Percentiles rank a stretch among this genome's conserved stretches.
Evolutionary conservation across 2,113 vertebrate species (phyloP).

Genomic region (Caranx ignobilis): DNA sequence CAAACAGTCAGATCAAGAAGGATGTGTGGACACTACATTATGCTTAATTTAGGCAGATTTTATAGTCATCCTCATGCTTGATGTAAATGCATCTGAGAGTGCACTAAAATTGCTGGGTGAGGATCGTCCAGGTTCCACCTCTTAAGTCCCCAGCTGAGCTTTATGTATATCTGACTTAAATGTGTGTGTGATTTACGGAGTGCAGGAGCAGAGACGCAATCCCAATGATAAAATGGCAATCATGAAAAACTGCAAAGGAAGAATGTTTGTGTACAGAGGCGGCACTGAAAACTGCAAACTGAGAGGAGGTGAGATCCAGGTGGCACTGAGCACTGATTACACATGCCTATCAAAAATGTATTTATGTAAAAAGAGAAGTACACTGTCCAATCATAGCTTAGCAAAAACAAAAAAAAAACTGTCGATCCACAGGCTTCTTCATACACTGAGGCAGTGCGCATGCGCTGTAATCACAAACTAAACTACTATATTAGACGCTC

Average conservation of each 20-base stretch:
- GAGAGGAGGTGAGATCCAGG: conserved; percentile 18
- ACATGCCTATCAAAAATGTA: conserved; percentile 2
- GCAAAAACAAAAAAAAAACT: no score
- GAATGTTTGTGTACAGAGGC: conserved; percentile 20
- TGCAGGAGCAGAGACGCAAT: neutral
- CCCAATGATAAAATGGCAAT: neutral
- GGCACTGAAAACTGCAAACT: neutral
- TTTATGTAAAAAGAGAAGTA: neutral
- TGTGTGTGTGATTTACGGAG: neutral
- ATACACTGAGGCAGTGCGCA: neutral
- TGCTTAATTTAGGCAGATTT: neutral
- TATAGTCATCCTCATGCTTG: neutral
- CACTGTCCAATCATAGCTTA: neutral
- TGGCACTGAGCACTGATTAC: neutral
- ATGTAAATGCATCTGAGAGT: conserved; percentile 22
- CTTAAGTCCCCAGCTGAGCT: conserved; percentile 6
- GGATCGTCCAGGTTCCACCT: conserved; percentile 9
- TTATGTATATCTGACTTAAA: neutral
- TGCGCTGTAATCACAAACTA: no score
- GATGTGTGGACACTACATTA: neutral
- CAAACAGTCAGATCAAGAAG: neutral
- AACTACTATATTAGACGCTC: neutral
- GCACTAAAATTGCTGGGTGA: conserved; percentile 33
- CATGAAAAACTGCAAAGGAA: neutral
- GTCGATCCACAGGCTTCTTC: neutral